phyloP scores from a whole-genome alignment of 1,140 invertebrate species.

The Zeugodacus cucurbitae region DNA sequence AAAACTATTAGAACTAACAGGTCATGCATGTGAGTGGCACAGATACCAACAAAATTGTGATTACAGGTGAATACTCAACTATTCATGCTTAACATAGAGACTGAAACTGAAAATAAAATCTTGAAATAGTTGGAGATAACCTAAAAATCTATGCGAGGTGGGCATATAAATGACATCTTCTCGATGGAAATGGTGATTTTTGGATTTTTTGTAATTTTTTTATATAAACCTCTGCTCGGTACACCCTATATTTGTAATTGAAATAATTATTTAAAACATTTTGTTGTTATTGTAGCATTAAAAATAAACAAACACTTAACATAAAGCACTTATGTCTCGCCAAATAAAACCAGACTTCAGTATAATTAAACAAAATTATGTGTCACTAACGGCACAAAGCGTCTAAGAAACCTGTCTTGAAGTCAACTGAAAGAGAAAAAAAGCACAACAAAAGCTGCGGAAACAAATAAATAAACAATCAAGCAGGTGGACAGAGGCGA shows the following conservation, averaged over 20 bases:
- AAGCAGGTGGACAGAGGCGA: neutral
- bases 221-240: too few relatives aligned
- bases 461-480: constrained; percentile 4
- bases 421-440: neutral
- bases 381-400: neutral
- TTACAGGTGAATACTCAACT: neutral
- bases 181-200: too few relatives aligned
- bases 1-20: neutral
- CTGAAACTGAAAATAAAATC: too few relatives aligned
- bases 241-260: too few relatives aligned
- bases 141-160: too few relatives aligned
- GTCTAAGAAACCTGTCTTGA: neutral
- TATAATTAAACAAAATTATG: neutral
- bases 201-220: too few relatives aligned
- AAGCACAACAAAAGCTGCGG: neutral
- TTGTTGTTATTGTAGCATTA: neutral
- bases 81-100: too few relatives aligned
- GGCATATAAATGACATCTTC: too few relatives aligned
- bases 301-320: neutral
- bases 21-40: neutral
- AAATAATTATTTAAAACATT: too few relatives aligned
- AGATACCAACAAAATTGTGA: neutral
- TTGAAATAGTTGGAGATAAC: too few relatives aligned
- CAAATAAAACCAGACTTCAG: neutral
- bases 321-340: neutral